Conservation (phyloP, 2,888 invertebrate species). For the Ellobium chinense region DNA sequence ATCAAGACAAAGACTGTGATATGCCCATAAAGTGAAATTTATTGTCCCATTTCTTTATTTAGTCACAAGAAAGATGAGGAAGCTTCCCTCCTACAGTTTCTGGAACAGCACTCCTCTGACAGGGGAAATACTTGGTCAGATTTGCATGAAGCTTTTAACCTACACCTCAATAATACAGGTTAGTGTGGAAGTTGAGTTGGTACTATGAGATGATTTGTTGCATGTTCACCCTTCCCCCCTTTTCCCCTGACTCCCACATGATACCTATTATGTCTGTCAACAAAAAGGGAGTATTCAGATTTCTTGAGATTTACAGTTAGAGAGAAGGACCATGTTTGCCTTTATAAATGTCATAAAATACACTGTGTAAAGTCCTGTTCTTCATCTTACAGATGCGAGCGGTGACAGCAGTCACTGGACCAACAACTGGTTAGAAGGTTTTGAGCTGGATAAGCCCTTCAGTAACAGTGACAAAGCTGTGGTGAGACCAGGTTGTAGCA, state of each 20-base stretch:
- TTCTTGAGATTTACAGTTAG: too few relatives aligned
- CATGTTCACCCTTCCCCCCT: too few relatives aligned
- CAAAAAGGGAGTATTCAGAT: too few relatives aligned
- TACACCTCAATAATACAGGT: background rate
- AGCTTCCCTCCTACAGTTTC: slow-evolving; percentile 83
- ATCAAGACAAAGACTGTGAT: too few relatives aligned
- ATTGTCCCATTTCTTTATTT: slow-evolving; percentile 15
- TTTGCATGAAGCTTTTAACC: slow-evolving; percentile 10
- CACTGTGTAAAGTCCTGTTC: too few relatives aligned
- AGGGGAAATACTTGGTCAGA: slow-evolving; percentile 26
- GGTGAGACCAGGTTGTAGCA: background rate
- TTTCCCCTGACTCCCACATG: too few relatives aligned
- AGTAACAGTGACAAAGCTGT: slow-evolving; percentile 47
- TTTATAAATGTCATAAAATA: too few relatives aligned
- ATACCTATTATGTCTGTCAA: too few relatives aligned
- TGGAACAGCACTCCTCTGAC: slow-evolving; percentile 70
- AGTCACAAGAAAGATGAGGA: slow-evolving; percentile 77
- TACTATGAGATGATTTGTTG: too few relatives aligned
- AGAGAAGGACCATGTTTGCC: too few relatives aligned
- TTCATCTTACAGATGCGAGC: slow-evolving; percentile 41
- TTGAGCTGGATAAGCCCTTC: slow-evolving; percentile 47
- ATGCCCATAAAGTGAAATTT: background rate
- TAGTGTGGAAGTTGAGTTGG: background rate
- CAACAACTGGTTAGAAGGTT: slow-evolving; percentile 45
- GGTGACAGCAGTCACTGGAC: slow-evolving; percentile 48